These are phyloP conservation scores for Rhizoglyphus robini DNA, from an alignment of 1,140 invertebrate species.

Conservation along the genomic window DNA sequence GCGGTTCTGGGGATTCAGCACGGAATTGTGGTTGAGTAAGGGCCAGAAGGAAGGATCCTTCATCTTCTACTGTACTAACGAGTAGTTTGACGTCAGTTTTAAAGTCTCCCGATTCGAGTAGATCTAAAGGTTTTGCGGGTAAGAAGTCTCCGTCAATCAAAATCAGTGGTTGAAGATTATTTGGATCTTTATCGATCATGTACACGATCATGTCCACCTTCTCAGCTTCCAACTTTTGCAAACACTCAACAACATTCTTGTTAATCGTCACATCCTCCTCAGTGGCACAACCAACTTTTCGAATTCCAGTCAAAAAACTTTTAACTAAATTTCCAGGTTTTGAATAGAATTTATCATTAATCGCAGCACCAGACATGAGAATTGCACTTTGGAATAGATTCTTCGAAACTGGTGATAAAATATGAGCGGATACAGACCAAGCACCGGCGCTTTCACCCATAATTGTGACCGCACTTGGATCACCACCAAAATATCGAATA, in stretches of 20 bases:
- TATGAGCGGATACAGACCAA: constrained; percentile 79
- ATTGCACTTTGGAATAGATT: constrained; percentile 61
- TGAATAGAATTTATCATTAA: constrained; percentile 72
- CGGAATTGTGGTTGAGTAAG: background rate
- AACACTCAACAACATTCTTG: background rate
- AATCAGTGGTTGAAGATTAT: constrained; percentile 38
- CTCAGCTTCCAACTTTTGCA: background rate
- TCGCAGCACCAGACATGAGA: constrained; percentile 48
- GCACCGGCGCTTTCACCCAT: constrained; percentile 93
- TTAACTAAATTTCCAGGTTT: constrained; percentile 60
- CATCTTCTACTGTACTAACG: constrained; percentile 82
- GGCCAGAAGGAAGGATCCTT: constrained; percentile 76
- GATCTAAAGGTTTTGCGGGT: constrained; percentile 62
- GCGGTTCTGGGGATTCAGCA: background rate
- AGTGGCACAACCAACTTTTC: constrained; percentile 63
- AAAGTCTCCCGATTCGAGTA: constrained; percentile 64
- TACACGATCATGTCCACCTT: background rate
- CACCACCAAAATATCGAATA: constrained; percentile 81
- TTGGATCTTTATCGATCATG: background rate
- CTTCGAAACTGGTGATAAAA: constrained; percentile 66
- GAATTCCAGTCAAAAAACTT: constrained; percentile 59
- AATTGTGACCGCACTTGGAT: constrained; percentile 80
- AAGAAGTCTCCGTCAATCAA: constrained; percentile 82
- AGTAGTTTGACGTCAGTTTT: constrained; percentile 75
- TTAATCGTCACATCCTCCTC: background rate